Conservation (phyloP, 2,797 vertebrate genomes). For the Adelosebastes latens region DNA sequence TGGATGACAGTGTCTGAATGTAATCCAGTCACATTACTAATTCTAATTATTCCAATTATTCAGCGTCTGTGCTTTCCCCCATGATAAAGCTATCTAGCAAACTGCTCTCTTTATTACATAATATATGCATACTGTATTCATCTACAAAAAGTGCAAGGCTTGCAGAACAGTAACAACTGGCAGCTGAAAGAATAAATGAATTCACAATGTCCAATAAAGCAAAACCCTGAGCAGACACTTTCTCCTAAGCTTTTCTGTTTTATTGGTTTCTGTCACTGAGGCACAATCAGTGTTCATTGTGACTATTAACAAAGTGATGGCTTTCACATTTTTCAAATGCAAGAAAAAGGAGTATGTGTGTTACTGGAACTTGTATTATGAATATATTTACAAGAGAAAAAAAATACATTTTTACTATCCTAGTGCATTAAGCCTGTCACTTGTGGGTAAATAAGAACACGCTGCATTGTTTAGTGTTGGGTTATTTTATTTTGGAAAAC, state of each 20-base stretch:
- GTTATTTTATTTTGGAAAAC: not conserved
- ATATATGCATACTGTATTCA: slow-evolving; percentile 31
- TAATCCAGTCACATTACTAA: slow-evolving; percentile 26
- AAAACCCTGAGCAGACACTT: slow-evolving; percentile 29
- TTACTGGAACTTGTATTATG: not conserved
- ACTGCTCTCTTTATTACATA: slow-evolving; percentile 27
- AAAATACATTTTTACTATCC: not conserved
- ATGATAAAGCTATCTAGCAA: slow-evolving; percentile 38
- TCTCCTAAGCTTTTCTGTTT: not conserved
- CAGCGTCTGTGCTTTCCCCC: slow-evolving; percentile 26
- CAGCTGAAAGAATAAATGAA: not conserved
- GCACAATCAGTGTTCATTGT: not conserved
- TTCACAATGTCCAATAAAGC: slow-evolving; percentile 12
- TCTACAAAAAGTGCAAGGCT: slow-evolving; percentile 31
- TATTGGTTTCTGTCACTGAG: not conserved
- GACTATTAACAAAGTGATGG: not conserved
- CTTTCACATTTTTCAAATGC: not conserved
- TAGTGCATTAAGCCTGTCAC: not conserved
- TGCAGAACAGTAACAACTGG: slow-evolving; percentile 29
- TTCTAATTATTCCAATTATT: slow-evolving; percentile 36
- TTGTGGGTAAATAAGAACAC: not conserved
- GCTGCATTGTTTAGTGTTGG: not conserved
- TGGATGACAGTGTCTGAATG: slow-evolving; percentile 6
- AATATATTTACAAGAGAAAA: not conserved
- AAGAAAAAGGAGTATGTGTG: not conserved